These are phyloP conservation scores for Nymphalis polychloros DNA, from an alignment of 2,888 invertebrate species.

Conservation along the genomic window DNA sequence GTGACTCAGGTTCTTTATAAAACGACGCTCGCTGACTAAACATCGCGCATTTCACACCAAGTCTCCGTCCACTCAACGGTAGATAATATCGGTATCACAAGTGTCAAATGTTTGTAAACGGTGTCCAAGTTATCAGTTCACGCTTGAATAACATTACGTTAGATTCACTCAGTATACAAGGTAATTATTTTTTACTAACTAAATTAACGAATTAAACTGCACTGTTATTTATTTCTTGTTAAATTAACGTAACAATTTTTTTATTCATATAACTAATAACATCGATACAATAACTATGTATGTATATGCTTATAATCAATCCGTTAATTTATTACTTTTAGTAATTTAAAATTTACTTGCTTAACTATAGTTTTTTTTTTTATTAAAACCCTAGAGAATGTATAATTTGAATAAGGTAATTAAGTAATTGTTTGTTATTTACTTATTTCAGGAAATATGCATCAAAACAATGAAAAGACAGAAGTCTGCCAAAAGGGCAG, in stretches of 20 bases:
- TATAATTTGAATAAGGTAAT: background rate
- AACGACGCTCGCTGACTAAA: conserved; percentile 53
- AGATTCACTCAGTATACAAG: conserved; percentile 34
- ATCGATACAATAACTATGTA: too few species aligned
- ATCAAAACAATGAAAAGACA: conserved; percentile 69
- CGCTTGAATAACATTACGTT: conserved; percentile 66
- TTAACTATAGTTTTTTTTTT: too few species aligned
- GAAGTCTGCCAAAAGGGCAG: conserved; percentile 62
- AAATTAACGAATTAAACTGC: background rate
- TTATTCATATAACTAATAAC: too few species aligned
- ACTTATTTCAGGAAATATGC: conserved; percentile 54
- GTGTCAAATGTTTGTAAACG: conserved; percentile 69
- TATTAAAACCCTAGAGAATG: too few species aligned
- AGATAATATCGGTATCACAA: conserved; percentile 17
- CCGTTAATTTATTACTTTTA: too few species aligned
- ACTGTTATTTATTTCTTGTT: too few species aligned
- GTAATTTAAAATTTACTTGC: too few species aligned
- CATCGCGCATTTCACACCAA: conserved; percentile 59
- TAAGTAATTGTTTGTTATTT: conserved; percentile 16
- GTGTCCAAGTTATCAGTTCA: conserved; percentile 47
- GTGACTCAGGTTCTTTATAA: conserved; percentile 71
- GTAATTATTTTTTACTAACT: conserved; percentile 28
- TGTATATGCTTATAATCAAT: too few species aligned
- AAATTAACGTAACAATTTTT: too few species aligned
- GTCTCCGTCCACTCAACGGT: conserved; percentile 40